Conservation (phyloP, 2,797 vertebrate genomes). For the Coccyzus lansbergi region DNA sequence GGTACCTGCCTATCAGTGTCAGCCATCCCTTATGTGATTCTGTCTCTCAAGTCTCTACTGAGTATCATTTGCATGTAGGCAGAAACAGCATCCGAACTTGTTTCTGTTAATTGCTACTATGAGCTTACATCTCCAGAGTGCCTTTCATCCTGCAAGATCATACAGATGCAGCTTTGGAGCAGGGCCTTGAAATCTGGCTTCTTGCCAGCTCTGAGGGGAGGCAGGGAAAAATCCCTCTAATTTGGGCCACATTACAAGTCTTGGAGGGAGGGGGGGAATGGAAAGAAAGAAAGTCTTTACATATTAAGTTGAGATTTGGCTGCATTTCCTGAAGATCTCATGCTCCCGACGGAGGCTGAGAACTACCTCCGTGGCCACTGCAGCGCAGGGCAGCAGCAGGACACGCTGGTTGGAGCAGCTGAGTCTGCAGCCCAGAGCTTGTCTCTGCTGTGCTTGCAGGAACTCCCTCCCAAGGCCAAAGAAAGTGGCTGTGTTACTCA, state of each 20-base stretch:
- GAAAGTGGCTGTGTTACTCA: not conserved
- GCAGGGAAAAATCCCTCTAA: not conserved
- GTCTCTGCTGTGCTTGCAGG: not conserved
- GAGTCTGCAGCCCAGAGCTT: not conserved
- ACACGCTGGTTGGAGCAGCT: not conserved
- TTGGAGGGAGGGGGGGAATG: not conserved
- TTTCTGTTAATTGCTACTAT: slow-evolving; percentile 50
- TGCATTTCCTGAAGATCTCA: not conserved
- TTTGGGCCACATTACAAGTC: not conserved
- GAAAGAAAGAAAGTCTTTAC: not conserved
- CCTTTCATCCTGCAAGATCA: slow-evolving; percentile 49
- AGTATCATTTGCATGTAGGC: slow-evolving; percentile 31
- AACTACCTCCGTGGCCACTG: not conserved
- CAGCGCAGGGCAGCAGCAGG: not conserved
- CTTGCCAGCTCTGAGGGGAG: not conserved
- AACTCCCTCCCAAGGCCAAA: not conserved
- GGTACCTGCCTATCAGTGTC: not conserved
- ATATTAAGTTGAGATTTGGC: not conserved
- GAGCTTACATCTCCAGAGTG: slow-evolving; percentile 50
- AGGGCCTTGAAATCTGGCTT: slow-evolving; percentile 19
- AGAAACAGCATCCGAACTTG: not conserved
- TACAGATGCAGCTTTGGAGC: not conserved
- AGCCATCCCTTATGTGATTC: not conserved
- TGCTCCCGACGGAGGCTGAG: not conserved
- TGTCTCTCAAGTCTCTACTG: not conserved